These are phyloP conservation scores for Mystacides longicornis DNA, from an alignment of 2,888 invertebrate genomes.

Conservation along the genomic window DNA sequence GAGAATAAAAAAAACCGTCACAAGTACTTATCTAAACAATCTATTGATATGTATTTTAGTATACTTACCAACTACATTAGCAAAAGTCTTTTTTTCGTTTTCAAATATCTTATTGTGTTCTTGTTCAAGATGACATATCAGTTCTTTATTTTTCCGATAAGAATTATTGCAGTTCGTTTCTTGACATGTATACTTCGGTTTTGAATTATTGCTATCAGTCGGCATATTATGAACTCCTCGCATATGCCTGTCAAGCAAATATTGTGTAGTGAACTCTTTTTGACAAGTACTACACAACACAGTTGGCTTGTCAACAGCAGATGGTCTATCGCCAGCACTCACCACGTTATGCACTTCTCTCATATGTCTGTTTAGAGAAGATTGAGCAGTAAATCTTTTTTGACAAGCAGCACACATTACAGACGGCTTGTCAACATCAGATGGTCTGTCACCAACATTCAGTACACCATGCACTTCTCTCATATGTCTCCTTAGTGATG, in stretches of 20 bases:
- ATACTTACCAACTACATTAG: neutral
- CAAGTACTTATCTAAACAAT: neutral
- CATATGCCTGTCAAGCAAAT: neutral
- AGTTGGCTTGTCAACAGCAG: neutral
- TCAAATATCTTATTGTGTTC: neutral
- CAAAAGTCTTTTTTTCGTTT: neutral
- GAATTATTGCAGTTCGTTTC: neutral
- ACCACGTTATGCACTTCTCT: neutral
- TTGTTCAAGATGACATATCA: neutral
- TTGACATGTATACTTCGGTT: neutral
- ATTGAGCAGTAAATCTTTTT: neutral
- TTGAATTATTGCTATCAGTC: neutral
- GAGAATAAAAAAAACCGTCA: too few species aligned
- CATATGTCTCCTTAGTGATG: neutral
- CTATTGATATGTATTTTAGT: neutral
- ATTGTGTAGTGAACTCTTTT: neutral
- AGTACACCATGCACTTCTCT: neutral
- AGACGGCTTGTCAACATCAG: neutral
- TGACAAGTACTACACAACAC: neutral
- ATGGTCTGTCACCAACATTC: neutral
- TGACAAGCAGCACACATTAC: neutral
- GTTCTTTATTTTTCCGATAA: neutral
- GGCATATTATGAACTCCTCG: neutral
- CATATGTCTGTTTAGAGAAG: neutral
- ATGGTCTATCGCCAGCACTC: neutral